Conservation (phyloP, 2,888 invertebrate genomes). For the Drosophila neonasuta region DNA sequence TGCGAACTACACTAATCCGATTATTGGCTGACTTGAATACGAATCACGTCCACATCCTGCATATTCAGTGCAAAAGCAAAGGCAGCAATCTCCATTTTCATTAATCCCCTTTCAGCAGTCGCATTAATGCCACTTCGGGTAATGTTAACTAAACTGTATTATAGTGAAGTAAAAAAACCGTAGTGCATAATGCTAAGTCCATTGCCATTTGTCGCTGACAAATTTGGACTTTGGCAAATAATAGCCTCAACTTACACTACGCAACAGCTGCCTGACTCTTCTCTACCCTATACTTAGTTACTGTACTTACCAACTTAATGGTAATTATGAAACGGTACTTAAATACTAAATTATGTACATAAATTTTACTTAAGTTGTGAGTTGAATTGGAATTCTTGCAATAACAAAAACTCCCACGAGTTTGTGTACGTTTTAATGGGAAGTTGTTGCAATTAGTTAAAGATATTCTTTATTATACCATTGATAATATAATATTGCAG, state of each 20-base stretch:
- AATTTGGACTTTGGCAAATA: not conserved
- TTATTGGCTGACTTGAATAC: constrained; percentile 49
- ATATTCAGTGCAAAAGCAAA: not conserved
- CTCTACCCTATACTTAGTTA: constrained; percentile 6
- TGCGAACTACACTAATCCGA: constrained; percentile 59
- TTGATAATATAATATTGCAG: not conserved
- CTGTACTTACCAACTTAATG: not conserved
- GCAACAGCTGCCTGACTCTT: not conserved
- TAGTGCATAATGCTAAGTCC: constrained; percentile 15
- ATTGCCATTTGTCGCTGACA: constrained; percentile 13
- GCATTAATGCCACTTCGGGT: constrained; percentile 9
- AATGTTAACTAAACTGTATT: constrained; percentile 5
- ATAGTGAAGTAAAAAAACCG: not conserved
- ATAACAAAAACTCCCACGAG: not conserved
- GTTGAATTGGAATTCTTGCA: not conserved
- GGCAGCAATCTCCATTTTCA: constrained; percentile 19
- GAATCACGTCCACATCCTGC: constrained; percentile 2
- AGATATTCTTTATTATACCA: not conserved
- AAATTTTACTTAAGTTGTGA: not conserved
- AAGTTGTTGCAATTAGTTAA: constrained; percentile 1
- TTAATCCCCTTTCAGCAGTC: constrained; percentile 6
- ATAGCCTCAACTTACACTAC: not conserved
- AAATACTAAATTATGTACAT: not conserved
- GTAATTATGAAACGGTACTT: not conserved
- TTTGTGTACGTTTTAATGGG: not conserved